Evolutionary conservation across 2,888 invertebrate species (phyloP).

Genomic region (Apocheima hispidaria): DNA sequence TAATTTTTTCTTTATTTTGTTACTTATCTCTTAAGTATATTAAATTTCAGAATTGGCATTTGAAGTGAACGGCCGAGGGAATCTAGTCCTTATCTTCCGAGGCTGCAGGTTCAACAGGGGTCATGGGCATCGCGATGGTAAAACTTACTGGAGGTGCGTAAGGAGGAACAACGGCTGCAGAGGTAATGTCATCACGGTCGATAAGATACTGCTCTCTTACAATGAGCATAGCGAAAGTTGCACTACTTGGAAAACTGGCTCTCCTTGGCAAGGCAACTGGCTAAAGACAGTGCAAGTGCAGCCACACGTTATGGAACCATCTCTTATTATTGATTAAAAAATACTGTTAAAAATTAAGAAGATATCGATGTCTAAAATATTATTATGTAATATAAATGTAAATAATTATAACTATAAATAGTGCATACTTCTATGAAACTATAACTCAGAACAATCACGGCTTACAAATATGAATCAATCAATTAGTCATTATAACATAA

Average conservation of each 20-base stretch:
- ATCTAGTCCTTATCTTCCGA: constrained; percentile 48
- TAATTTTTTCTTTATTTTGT: not conserved
- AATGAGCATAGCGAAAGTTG: constrained; percentile 26
- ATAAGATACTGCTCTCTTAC: not conserved
- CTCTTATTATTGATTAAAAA: not conserved
- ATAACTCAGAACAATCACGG: no score
- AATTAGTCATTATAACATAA: no score
- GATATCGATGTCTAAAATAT: no score
- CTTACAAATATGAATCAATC: no score
- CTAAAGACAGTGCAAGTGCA: not conserved
- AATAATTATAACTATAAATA: no score
- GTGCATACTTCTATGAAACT: no score
- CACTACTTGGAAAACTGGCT: constrained; percentile 9
- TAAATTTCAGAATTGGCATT: constrained; percentile 34
- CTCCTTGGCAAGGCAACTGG: not conserved
- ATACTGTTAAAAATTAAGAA: not conserved
- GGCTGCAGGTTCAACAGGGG: constrained; percentile 54
- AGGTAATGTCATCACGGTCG: constrained; percentile 25
- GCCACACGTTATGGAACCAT: constrained; percentile 16
- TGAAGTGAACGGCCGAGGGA: constrained; percentile 44
- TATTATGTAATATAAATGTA: no score
- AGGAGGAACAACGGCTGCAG: constrained; percentile 44
- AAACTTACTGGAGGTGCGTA: constrained; percentile 57
- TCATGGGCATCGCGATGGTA: constrained; percentile 33
- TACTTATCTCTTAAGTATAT: not conserved